Evolutionary conservation across 2,888 invertebrate genomes (phyloP).

Genomic region (Spisula subtruncata): DNA sequence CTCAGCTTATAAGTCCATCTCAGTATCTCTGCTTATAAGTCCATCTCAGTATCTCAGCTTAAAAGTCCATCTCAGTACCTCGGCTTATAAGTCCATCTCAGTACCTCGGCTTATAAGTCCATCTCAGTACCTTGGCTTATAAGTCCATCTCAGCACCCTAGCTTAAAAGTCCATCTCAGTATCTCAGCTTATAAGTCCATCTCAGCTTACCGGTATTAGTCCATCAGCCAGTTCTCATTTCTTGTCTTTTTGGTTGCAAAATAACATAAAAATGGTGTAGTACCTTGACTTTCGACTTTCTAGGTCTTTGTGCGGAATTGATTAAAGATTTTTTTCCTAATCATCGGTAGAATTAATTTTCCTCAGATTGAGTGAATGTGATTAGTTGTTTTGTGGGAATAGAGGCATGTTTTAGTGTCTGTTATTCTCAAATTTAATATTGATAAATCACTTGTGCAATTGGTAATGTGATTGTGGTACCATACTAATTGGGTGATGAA

Average conservation of each 20-base stretch:
- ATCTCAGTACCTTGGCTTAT: too few species aligned
- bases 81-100: too few species aligned
- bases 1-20: too few species aligned
- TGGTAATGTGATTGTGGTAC: conserved; percentile 6
- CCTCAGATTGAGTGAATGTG: not conserved
- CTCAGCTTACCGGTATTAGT: too few species aligned
- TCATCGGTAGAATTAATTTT: not conserved
- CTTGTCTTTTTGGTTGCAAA: not conserved
- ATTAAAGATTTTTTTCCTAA: conserved; percentile 2
- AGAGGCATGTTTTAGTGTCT: not conserved
- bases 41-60: too few species aligned
- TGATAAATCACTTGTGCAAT: not conserved
- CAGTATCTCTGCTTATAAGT: too few species aligned
- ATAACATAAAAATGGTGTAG: not conserved
- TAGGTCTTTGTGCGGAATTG: not conserved
- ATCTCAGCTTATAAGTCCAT: too few species aligned
- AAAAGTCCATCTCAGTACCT: too few species aligned
- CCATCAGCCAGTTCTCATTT: not conserved
- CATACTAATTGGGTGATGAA: not conserved
- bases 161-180: too few species aligned
- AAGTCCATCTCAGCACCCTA: too few species aligned
- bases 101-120: too few species aligned
- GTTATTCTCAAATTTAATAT: conserved; percentile 15
- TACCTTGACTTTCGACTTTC: conserved; percentile 23
- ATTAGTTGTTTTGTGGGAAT: conserved; percentile 19